A percentile compares a stretch with the other conserved stretches of the same genome.
Conservation (phyloP, 1,140 invertebrate genomes). For the Dinothrombium tinctorium region DNA sequence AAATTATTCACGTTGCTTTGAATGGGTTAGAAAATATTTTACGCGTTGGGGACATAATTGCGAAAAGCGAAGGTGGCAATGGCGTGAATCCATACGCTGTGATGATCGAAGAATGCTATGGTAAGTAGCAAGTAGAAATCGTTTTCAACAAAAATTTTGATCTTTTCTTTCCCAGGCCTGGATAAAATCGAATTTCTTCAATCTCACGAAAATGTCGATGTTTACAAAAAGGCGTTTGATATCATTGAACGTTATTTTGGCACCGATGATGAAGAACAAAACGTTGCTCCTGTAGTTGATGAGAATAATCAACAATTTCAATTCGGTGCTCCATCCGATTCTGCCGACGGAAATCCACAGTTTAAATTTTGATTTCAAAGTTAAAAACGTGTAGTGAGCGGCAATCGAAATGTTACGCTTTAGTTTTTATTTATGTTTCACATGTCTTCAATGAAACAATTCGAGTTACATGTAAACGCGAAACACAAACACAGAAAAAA, state of each 20-base stretch:
- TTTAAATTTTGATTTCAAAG: too few species aligned
- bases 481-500: too few species aligned
- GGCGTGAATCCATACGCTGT: conserved; percentile 71
- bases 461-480: too few species aligned
- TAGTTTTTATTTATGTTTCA: too few species aligned
- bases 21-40: conserved; percentile 92
- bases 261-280: conserved; percentile 53
- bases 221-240: conserved; percentile 86
- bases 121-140: conserved; percentile 28
- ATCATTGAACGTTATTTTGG: conserved; percentile 90
- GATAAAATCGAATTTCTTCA: conserved; percentile 95
- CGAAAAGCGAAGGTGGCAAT: conserved; percentile 26
- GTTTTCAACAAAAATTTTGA: too few species aligned
- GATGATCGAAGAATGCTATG: conserved; percentile 82
- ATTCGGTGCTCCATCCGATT: conserved; percentile 18
- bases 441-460: too few species aligned
- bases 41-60: conserved; percentile 62
- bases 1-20: conserved; percentile 90
- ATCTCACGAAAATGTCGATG: conserved; percentile 82
- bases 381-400: too few species aligned
- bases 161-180: conserved; percentile 58
- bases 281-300: conserved; percentile 50
- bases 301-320: conserved; percentile 40
- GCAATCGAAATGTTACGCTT: too few species aligned
- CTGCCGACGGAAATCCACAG: too few species aligned